Evolutionary conservation across 2,888 invertebrate genomes (phyloP), one percentile per base, ranked within the genome.

Genomic region (Napeogenes sylphis): DNA sequence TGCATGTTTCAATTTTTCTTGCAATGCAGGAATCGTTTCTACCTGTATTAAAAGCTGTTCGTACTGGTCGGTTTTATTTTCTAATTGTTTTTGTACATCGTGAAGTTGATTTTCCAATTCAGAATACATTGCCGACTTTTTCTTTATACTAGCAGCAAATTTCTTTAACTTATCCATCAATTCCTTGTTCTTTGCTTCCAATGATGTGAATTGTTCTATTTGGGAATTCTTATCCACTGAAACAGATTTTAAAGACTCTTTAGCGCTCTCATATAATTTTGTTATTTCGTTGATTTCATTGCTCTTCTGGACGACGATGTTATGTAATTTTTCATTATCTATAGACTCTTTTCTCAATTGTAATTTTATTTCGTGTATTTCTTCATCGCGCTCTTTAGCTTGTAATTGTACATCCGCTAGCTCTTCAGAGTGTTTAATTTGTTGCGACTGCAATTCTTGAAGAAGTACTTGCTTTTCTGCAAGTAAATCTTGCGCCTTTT

Each of bases 91-190:
- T 72, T 86, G 82, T 55, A 76, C 74, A 66, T 86, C 84, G 45
- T 75, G 74, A 46, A 84, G 75, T 69, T 91, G 93, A 55, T 81
- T 78, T 83, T 95, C 94, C 45, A 95, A 80, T 68, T 95, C 94
- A 45, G 92, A 87, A 70, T 93, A 94, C 67, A 93, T 90, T 0
- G 88, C 78, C 0, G 92, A 90, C 75, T 95, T 95, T 77, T 95
- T 95, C 79, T 95, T 96, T 10, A 96, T 87, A 75, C 93, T 94
- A 0, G 94, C 92, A 0, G 95, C 96, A 73, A 94, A 93, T 75
- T 95, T 95, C 75, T 95, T 96, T 75, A 95, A 91, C 81, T 95
- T 96, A 62, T 95, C 95, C 60, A 94, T 80, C 66, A 95, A 92
- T 58, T 94, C 93, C 73, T 93, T 94, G 69, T 93, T 93, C 75